Evolutionary conservation across 2,113 vertebrate genomes (phyloP).

Genomic region (Mobula birostris): DNA sequence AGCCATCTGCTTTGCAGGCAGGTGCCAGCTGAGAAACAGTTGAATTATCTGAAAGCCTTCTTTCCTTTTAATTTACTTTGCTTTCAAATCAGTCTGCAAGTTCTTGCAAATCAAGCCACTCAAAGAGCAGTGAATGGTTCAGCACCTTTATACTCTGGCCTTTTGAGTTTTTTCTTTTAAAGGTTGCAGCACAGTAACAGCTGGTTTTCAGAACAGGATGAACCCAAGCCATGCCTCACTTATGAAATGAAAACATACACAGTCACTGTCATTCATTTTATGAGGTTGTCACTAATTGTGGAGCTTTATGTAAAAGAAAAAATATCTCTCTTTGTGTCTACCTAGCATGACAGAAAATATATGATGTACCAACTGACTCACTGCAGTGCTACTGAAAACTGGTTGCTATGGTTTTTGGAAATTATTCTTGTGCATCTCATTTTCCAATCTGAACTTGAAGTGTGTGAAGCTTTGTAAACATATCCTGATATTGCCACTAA

Average conservation of each 20-base stretch:
- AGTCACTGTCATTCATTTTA: background rate
- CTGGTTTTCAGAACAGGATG: background rate
- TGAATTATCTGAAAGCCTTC: background rate
- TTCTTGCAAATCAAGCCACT: slow-evolving; percentile 9
- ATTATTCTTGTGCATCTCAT: background rate
- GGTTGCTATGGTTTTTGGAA: background rate
- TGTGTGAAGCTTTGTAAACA: background rate
- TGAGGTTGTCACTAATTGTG: background rate
- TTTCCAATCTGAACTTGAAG: background rate
- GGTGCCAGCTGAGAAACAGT: background rate
- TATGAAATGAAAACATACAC: background rate
- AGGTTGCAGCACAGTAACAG: background rate
- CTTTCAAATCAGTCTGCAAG: slow-evolving; percentile 15
- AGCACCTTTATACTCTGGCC: no score
- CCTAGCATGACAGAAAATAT: background rate
- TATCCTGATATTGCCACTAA: background rate
- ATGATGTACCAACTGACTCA: background rate
- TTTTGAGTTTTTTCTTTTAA: background rate
- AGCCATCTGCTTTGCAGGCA: slow-evolving; percentile 34
- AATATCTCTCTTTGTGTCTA: background rate
- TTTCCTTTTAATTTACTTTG: background rate
- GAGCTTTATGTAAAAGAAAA: background rate
- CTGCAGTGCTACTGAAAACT: background rate
- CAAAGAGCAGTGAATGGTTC: background rate
- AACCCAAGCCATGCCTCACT: background rate